phyloP scores from a whole-genome alignment of 2,797 vertebrate genomes.

The Eutrigla gurnardus region DNA sequence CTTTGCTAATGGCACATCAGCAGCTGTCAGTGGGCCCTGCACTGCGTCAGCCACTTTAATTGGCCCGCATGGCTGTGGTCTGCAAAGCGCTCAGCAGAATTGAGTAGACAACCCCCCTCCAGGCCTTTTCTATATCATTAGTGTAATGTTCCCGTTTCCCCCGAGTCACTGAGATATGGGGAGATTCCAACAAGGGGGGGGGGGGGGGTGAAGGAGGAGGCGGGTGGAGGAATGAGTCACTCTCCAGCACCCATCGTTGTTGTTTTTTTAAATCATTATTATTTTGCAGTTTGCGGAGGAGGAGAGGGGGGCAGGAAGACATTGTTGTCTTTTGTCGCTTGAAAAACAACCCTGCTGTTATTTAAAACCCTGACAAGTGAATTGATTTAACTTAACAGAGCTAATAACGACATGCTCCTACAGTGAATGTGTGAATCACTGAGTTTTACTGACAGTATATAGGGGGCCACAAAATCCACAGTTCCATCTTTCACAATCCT shows the following conservation, averaged over 20 bases:
- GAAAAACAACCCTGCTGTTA: conserved; percentile 15
- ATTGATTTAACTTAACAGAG: conserved; percentile 17
- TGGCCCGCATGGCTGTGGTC: conserved; percentile 68
- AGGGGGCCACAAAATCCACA: not conserved
- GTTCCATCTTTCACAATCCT: not conserved
- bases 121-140: conserved; percentile 75
- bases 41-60: conserved; percentile 80
- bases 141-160: conserved; percentile 75
- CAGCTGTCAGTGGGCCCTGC: conserved; percentile 70
- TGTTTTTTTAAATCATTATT: conserved; percentile 13
- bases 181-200: conserved; percentile 54
- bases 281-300: conserved; percentile 40
- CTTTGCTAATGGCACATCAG: conserved; percentile 65
- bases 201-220: conserved; percentile 3
- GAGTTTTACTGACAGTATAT: not conserved
- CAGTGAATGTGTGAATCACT: not conserved
- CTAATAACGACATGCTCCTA: not conserved
- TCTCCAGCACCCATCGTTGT: conserved; percentile 28
- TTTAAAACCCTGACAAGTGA: conserved; percentile 25
- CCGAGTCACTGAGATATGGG: conserved; percentile 59
- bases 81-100: conserved; percentile 69
- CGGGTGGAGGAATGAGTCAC: conserved; percentile 68
- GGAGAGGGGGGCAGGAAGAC: conserved; percentile 15
- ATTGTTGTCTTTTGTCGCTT: conserved; percentile 10
- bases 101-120: conserved; percentile 39